Conservation (phyloP, 2,888 invertebrate species). For the Ellobium chinense region DNA sequence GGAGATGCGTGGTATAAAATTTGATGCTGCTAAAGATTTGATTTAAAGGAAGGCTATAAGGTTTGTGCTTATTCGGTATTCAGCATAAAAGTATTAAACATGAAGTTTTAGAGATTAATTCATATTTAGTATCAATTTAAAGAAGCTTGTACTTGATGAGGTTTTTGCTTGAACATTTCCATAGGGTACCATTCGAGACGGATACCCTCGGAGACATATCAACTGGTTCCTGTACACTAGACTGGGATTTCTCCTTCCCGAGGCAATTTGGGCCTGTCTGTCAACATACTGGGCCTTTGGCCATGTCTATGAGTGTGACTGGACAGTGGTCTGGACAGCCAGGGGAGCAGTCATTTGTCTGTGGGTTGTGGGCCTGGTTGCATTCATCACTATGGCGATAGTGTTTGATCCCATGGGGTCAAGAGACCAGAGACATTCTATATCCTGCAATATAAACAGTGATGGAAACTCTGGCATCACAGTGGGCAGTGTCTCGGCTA, state of each 20-base stretch:
- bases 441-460: constrained; percentile 29
- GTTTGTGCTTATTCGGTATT: too few species aligned
- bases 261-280: constrained; percentile 88
- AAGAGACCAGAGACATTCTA: constrained; percentile 21
- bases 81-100: too few species aligned
- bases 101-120: too few species aligned
- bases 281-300: constrained; percentile 90
- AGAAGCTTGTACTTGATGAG: too few species aligned
- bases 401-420: constrained; percentile 90
- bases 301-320: constrained; percentile 62
- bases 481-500: constrained; percentile 46
- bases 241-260: constrained; percentile 87
- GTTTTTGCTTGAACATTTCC: too few species aligned
- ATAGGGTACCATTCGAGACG: constrained; percentile 88
- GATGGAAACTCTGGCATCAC: constrained; percentile 31
- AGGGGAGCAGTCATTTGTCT: constrained; percentile 88
- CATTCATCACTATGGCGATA: constrained; percentile 86
- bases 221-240: constrained; percentile 86
- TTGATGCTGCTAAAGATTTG: too few species aligned
- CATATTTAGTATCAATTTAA: too few species aligned
- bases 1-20: too few species aligned
- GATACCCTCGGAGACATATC: constrained; percentile 85
- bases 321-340: constrained; percentile 65
- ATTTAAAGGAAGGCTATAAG: too few species aligned
- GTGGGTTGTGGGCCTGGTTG: constrained; percentile 87